These are phyloP conservation scores for Dynastes hyllus DNA, from an alignment of 2,888 invertebrate species.

Conservation along the genomic window DNA sequence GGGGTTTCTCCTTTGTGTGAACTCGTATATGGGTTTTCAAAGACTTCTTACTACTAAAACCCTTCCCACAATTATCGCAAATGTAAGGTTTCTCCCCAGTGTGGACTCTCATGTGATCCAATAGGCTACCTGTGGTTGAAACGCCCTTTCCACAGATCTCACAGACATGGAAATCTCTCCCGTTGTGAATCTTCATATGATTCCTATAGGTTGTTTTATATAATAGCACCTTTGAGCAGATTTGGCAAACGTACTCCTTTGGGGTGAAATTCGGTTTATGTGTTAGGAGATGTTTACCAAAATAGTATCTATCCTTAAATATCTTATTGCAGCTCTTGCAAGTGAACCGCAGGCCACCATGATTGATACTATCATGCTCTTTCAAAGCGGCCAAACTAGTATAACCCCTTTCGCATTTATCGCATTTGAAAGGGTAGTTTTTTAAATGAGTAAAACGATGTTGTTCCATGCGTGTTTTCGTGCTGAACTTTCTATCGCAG, in stretches of 20 bases:
- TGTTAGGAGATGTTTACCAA: conserved; percentile 53
- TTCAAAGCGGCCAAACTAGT: conserved; percentile 53
- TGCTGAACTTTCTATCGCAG: conserved; percentile 71
- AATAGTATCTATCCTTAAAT: conserved; percentile 55
- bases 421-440: conserved; percentile 57
- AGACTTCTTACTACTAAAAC: conserved; percentile 72
- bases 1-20: conserved; percentile 67
- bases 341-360: conserved; percentile 48
- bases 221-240: conserved; percentile 54
- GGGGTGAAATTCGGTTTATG: conserved; percentile 50
- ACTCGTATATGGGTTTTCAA: conserved; percentile 64
- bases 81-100: conserved; percentile 73
- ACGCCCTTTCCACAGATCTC: conserved; percentile 68
- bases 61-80: conserved; percentile 74
- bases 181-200: conserved; percentile 53
- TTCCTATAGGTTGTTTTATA: conserved; percentile 28
- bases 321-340: conserved; percentile 62
- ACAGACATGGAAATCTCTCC: conserved; percentile 58
- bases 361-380: conserved; percentile 56
- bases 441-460: conserved; percentile 66
- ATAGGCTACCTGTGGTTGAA: conserved; percentile 56
- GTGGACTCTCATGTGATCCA: conserved; percentile 62
- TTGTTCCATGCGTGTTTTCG: conserved; percentile 72
- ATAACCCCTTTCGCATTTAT: conserved; percentile 66
- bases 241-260: conserved; percentile 54